Evolutionary conservation across 2,797 vertebrate species (phyloP).

Genomic region (Arctocebus calabarensis): DNA sequence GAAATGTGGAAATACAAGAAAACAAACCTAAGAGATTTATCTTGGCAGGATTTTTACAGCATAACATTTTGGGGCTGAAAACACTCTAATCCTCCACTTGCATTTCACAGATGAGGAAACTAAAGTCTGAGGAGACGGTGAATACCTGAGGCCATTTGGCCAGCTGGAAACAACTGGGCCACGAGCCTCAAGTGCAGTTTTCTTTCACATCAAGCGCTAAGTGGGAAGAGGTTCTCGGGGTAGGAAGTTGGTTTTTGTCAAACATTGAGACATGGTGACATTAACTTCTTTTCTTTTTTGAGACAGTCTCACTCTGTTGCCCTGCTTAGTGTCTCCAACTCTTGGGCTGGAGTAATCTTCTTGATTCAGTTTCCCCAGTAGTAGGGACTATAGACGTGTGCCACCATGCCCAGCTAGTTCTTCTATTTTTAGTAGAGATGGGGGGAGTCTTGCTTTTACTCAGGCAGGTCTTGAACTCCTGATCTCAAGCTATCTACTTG

Average conservation of each 20-base stretch:
- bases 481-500: no score
- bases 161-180: not conserved
- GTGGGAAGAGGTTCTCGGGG: not conserved
- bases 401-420: no score
- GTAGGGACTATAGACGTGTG: no score
- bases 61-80: slow-evolving; percentile 16
- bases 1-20: slow-evolving; percentile 51
- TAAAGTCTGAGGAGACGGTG: not conserved
- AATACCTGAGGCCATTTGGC: not conserved
- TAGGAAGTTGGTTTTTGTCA: not conserved
- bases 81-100: not conserved
- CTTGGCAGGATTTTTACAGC: slow-evolving; percentile 61
- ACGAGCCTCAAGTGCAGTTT: not conserved
- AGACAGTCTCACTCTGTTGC: no score
- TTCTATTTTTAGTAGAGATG: no score
- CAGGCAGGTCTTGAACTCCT: no score
- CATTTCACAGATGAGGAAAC: slow-evolving; percentile 48
- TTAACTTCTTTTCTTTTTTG: not conserved
- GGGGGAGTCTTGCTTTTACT: no score
- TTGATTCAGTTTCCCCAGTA: no score
- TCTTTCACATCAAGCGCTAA: not conserved
- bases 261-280: not conserved
- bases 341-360: no score
- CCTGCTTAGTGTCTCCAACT: no score
- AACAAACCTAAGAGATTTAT: slow-evolving; percentile 55